phyloP scores from a whole-genome alignment of 2,888 invertebrate species.

The Alcis repandata region DNA sequence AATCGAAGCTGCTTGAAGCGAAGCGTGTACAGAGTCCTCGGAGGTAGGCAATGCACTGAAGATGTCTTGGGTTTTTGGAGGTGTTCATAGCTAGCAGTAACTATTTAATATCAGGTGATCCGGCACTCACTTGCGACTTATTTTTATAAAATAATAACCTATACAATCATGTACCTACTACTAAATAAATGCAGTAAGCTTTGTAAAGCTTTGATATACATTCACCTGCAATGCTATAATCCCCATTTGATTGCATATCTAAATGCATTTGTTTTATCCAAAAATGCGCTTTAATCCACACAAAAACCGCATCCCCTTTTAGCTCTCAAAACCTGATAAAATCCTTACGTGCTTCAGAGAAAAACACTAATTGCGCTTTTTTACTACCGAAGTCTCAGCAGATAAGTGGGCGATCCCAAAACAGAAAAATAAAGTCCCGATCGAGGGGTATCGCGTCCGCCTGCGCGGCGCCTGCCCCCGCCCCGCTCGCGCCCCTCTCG shows the following conservation, averaged over 20 bases:
- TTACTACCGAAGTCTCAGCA: conserved; percentile 54
- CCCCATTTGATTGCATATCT: not conserved
- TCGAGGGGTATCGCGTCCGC: conserved; percentile 58
- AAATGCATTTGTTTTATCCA: not conserved
- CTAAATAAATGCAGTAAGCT: too few species aligned
- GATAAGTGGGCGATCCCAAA: conserved; percentile 68
- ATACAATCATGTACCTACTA: too few species aligned
- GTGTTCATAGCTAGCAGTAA: too few species aligned
- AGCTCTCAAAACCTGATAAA: conserved; percentile 14
- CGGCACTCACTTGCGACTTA: too few species aligned
- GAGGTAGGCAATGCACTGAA: too few species aligned
- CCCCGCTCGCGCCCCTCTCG: conserved; percentile 53
- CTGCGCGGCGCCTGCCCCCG: conserved; percentile 65
- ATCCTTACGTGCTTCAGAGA: conserved; percentile 27
- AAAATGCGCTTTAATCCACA: not conserved
- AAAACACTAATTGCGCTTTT: conserved; percentile 59
- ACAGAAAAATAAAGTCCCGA: conserved; percentile 68
- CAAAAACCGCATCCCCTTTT: conserved; percentile 3
- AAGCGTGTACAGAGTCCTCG: too few species aligned
- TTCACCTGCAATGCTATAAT: not conserved
- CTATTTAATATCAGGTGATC: too few species aligned
- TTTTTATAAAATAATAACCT: too few species aligned
- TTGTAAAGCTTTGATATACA: too few species aligned
- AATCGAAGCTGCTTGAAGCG: too few species aligned
- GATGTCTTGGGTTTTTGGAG: too few species aligned